phyloP scores from a whole-genome alignment of 2,888 invertebrate species.

The Hypolimnas misippus region DNA sequence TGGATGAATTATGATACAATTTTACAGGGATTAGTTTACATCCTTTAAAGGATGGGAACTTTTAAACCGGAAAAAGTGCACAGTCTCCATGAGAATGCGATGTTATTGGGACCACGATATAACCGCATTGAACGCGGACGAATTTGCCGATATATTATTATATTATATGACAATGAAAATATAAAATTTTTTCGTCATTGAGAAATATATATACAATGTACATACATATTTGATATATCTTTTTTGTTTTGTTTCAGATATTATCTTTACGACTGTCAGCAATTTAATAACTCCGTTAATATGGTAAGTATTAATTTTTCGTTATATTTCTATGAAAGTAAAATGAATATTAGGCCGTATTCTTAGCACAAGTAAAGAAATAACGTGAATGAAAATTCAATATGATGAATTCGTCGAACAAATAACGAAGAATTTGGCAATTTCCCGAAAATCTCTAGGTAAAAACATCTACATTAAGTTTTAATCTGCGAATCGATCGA shows the following conservation, averaged over 20 bases:
- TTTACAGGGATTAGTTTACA: too few relatives aligned
- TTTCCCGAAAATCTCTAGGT: too few relatives aligned
- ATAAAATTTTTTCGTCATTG: background rate
- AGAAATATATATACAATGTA: too few relatives aligned
- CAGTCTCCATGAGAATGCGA: too few relatives aligned
- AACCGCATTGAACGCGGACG: too few relatives aligned
- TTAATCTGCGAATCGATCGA: background rate
- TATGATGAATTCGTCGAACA: background rate
- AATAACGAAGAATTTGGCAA: background rate
- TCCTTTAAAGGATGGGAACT: too few relatives aligned
- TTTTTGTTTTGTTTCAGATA: conserved; percentile 5
- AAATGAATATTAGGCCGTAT: background rate
- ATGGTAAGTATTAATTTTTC: conserved; percentile 6
- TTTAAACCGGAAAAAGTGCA: too few relatives aligned
- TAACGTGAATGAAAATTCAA: background rate
- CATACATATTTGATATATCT: background rate
- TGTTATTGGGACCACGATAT: too few relatives aligned
- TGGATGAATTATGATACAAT: too few relatives aligned
- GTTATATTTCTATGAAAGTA: too few relatives aligned
- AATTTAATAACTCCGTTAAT: background rate
- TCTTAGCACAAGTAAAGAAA: background rate
- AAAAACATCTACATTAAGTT: background rate
- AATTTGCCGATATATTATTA: too few relatives aligned
- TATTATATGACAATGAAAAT: background rate
- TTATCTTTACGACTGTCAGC: background rate